Evolutionary conservation across 2,113 vertebrate species (phyloP).

Genomic region (Sander vitreus): DNA sequence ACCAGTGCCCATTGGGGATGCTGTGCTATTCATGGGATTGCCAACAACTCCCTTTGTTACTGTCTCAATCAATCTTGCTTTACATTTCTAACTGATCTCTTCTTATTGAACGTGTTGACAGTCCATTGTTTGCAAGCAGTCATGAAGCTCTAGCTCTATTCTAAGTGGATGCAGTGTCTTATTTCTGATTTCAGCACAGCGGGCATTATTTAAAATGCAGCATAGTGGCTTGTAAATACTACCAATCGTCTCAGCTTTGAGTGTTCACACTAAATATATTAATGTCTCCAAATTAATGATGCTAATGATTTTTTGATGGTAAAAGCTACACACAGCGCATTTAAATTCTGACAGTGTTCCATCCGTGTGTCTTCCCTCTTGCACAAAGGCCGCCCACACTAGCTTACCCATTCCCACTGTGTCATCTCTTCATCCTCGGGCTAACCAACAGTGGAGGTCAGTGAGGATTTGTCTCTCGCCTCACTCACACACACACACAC

Average conservation of each 20-base stretch:
- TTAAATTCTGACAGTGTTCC: constrained; percentile 45
- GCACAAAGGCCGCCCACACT: constrained; percentile 54
- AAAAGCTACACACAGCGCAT: constrained; percentile 33
- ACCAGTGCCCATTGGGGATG: neutral
- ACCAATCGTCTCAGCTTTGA: constrained; percentile 11
- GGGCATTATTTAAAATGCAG: constrained; percentile 22
- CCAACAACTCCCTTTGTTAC: constrained; percentile 4
- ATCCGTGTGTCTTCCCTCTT: constrained; percentile 37
- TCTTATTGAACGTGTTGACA: neutral
- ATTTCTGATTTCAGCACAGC: constrained; percentile 22
- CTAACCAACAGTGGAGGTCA: constrained; percentile 65
- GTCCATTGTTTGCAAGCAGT: constrained; percentile 8
- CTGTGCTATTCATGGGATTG: neutral
- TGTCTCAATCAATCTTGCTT: neutral
- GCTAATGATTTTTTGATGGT: constrained; percentile 41
- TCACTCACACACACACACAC: neutral
- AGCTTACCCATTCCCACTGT: constrained; percentile 57
- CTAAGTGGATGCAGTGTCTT: neutral
- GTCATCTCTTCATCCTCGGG: constrained; percentile 61
- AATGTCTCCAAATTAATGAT: constrained; percentile 39
- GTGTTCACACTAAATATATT: constrained; percentile 30
- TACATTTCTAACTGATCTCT: constrained; percentile 4
- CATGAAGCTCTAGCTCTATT: neutral
- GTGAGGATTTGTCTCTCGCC: constrained; percentile 39
- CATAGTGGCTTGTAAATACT: neutral